A percentile compares a stretch with the other conserved stretches of the same genome.
These are phyloP conservation scores for Rattus norvegicus DNA, from an alignment of 2,113 vertebrate genomes.

Conservation along the genomic window GRCr8 NC_086033.1:81327501-81328000, in stretches of 20 bases:
- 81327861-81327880: slow-evolving; percentile 44
- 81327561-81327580: slow-evolving; percentile 74
- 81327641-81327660: slow-evolving; percentile 39
- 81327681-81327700: slow-evolving; percentile 55
- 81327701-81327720: slow-evolving; percentile 1
- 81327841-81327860: background rate
- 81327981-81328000: background rate
- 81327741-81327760: slow-evolving; percentile 37
- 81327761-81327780: slow-evolving; percentile 23
- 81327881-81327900: slow-evolving; percentile 11
- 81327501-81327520: slow-evolving; percentile 62
- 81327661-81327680: background rate
- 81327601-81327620: slow-evolving; percentile 57
- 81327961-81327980: slow-evolving; percentile 16
- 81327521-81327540: slow-evolving; percentile 69
- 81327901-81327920: slow-evolving; percentile 25
- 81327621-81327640: slow-evolving; percentile 68
- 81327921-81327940: slow-evolving; percentile 13
- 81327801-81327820: slow-evolving; percentile 37
- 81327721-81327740: slow-evolving; percentile 26
- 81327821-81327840: slow-evolving; percentile 27
- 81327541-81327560: slow-evolving; percentile 70
- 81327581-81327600: slow-evolving; percentile 73
- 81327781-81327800: slow-evolving; percentile 44
- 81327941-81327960: background rate